phyloP scores from a whole-genome alignment of 2,797 vertebrate species.

The Cuculus canorus region DNA sequence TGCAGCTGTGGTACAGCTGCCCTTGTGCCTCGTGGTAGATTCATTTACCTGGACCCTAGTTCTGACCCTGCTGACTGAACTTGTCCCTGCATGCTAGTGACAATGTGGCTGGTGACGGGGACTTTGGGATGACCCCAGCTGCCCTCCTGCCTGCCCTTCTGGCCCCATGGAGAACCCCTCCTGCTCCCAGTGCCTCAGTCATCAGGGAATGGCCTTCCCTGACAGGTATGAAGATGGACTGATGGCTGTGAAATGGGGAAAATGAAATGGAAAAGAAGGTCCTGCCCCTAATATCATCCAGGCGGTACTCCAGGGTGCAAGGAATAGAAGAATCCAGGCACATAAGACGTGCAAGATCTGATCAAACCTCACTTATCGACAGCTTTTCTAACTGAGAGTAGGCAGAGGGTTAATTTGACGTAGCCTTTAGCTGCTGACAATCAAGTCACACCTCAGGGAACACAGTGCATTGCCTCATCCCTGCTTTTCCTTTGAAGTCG shows the following conservation, averaged over 20 bases:
- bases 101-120: background rate
- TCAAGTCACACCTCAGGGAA: background rate
- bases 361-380: background rate
- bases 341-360: background rate
- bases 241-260: background rate
- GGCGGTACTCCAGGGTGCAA: background rate
- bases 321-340: background rate
- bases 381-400: background rate
- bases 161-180: fast-evolving
- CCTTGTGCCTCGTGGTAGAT: background rate
- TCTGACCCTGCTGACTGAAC: background rate
- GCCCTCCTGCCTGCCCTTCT: fast-evolving
- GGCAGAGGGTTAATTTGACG: background rate
- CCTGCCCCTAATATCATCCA: background rate
- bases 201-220: background rate
- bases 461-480: background rate
- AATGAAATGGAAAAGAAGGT: background rate
- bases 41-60: background rate
- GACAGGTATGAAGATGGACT: background rate
- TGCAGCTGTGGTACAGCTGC: background rate
- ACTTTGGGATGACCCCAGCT: background rate
- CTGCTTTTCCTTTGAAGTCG: background rate
- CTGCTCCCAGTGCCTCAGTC: fast-evolving
- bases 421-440: background rate
- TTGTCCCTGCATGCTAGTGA: background rate